Percentiles rank a stretch among this genome's conserved stretches.
Conservation (phyloP, 2,797 vertebrate species). For the Avahi laniger region DNA sequence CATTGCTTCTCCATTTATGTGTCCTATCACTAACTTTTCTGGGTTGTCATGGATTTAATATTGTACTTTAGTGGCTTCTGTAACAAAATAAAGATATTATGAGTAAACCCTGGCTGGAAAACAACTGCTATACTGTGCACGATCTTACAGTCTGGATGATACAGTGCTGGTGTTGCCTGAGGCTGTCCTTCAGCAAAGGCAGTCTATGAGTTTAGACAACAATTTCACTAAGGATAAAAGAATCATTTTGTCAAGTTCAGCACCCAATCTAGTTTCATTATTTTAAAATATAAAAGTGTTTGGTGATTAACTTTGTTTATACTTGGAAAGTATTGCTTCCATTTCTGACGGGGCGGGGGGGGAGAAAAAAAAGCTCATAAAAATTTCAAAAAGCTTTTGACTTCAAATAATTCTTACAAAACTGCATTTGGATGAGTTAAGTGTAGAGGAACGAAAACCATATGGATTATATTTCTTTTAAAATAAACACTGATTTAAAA, state of each 20-base stretch:
- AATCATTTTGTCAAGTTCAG: slow-evolving; percentile 55
- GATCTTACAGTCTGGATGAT: not conserved
- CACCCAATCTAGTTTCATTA: slow-evolving; percentile 57
- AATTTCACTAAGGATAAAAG: slow-evolving; percentile 41
- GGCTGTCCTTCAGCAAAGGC: not conserved
- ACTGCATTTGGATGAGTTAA: slow-evolving; percentile 73
- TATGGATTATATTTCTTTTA: slow-evolving; percentile 71
- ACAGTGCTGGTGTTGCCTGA: rapidly evolving
- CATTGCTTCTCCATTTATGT: not conserved
- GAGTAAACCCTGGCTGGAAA: not conserved
- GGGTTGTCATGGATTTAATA: not conserved
- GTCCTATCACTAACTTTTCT: not conserved
- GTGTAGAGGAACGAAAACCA: slow-evolving; percentile 74
- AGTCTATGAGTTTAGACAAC: not conserved
- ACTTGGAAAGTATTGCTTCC: slow-evolving; percentile 75
- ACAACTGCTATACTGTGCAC: not conserved
- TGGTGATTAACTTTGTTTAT: slow-evolving; percentile 74
- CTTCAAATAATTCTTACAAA: slow-evolving; percentile 76
- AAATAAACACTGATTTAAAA: slow-evolving; percentile 76
- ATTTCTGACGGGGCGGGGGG: slow-evolving; percentile 5
- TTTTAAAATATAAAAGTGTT: slow-evolving; percentile 60
- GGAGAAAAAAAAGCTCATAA: slow-evolving; percentile 65
- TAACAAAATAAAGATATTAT: not conserved
- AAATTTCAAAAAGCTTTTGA: slow-evolving; percentile 75
- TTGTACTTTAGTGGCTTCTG: not conserved